Base-by-base conservation (phyloP, 2,797 vertebrate genomes). In the Halcyon smyrnensis region DNA sequence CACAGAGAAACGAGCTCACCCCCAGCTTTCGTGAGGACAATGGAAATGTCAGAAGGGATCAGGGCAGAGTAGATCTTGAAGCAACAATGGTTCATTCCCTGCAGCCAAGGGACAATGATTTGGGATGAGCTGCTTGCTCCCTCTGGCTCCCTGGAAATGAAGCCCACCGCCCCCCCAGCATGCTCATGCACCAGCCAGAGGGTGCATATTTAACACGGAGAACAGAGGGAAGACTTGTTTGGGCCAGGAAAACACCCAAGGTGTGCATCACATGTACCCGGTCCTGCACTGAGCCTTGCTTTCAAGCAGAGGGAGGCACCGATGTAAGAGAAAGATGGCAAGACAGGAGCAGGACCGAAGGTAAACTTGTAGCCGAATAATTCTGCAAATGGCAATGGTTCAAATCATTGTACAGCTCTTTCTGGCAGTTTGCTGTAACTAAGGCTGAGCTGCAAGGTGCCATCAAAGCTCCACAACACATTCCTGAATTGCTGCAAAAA, bases 351-450 rank as follows among this genome's bases (percentile, higher is more conserved):
- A 1, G 68, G 43, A 11, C 43, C 16, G 36, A 51, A 80, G n/a
- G 18, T n/a, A 59, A 51, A 53, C 48, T 32, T 53, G 45, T 32
- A 64, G 74, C 12, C 65, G 60, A 74, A 73, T 69, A 3, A 34
- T 71, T 78, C 74, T 50, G 67, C n/a, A 76, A 34, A 82, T 46
- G 54, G 57, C 80, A 78, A 19, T 4, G 7, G 63, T 77, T 95
- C 46, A 78, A 69, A 68, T 41, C 32, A 10, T 46, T 34, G 25
- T 45, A 41, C 48, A 75, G 45, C 53, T 84, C 71, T 86, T 90
- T 83, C n/a, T 84, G 84, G 53, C 32, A 37, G 18, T 89, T 92
- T 82, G 60, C 67, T 79, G 86, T 89, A 73, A 90, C 84, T 65
- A 87, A 92, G 77, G 81, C 54, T 89, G 69, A 74, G 65, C 80